A percentile compares a stretch with the other conserved stretches of the same genome.
Conservation (phyloP, 2,113 vertebrate species). For the Urocynchramus pylzowi region DNA sequence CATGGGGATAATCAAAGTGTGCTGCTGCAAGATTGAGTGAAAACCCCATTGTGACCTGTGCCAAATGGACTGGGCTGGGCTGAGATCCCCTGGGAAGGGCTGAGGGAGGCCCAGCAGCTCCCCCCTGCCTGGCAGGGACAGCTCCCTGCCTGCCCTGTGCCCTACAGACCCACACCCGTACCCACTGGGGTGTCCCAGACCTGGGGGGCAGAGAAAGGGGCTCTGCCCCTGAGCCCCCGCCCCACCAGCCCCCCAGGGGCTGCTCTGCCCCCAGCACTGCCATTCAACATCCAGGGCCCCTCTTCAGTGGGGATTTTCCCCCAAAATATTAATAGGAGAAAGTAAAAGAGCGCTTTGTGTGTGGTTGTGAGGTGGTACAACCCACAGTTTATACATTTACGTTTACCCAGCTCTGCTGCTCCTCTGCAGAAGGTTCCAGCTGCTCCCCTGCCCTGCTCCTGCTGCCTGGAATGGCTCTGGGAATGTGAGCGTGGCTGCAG, state of each 20-base stretch:
- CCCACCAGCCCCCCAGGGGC: background rate
- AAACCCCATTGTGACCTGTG: rapidly evolving
- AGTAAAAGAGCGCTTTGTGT: rapidly evolving
- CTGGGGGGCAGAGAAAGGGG: background rate
- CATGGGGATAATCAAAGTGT: background rate
- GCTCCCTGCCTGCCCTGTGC: background rate
- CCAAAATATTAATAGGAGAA: background rate
- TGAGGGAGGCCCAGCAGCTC: background rate
- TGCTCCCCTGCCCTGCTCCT: rapidly evolving
- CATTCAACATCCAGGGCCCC: rapidly evolving
- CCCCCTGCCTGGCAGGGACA: background rate
- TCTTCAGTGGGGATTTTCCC: rapidly evolving
- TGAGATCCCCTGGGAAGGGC: too few relatives aligned
- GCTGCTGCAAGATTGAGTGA: background rate
- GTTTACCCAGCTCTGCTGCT: background rate
- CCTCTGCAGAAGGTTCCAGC: background rate
- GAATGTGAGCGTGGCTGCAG: too few relatives aligned
- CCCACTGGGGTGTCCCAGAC: background rate
- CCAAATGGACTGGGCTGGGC: too few relatives aligned
- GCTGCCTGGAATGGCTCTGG: background rate
- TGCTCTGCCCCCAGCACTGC: background rate
- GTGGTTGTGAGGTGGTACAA: rapidly evolving
- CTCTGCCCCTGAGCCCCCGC: background rate
- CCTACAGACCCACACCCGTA: rapidly evolving
- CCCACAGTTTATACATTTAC: rapidly evolving